These are phyloP conservation scores for Myotis vivesi DNA, from an alignment of 2,797 vertebrate species.

Conservation along the genomic window DNA sequence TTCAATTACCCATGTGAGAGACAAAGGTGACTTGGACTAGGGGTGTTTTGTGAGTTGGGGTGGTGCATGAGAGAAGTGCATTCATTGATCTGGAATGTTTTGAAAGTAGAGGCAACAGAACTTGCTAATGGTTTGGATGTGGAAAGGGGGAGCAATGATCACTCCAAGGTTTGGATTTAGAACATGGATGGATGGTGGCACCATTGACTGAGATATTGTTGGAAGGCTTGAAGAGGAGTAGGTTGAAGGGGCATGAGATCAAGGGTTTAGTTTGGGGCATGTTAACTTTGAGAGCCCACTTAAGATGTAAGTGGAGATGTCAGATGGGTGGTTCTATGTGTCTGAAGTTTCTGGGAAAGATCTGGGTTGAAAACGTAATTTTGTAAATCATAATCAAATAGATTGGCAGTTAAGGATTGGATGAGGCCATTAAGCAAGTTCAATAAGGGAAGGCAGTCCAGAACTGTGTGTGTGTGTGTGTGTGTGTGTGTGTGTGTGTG, in stretches of 20 bases:
- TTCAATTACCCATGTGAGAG: not conserved
- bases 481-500: too few species aligned
- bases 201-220: not conserved
- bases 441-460: not conserved
- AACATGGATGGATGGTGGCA: not conserved
- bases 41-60: not conserved
- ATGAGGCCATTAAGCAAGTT: not conserved
- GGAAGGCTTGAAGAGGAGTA: not conserved
- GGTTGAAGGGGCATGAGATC: not conserved
- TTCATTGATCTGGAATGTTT: not conserved
- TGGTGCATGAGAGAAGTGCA: not conserved
- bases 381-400: slow-evolving; percentile 2
- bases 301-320: not conserved
- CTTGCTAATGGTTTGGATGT: not conserved
- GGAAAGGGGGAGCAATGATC: not conserved
- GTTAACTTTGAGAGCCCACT: not conserved
- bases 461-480: not conserved
- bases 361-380: not conserved
- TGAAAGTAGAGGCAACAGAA: not conserved
- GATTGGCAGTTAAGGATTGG: not conserved
- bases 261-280: not conserved
- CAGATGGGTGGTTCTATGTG: not conserved
- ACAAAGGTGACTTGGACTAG: not conserved
- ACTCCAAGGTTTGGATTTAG: not conserved
- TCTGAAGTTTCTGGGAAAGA: slow-evolving; percentile 7